Evolutionary conservation across 92 coral and sea anemone species (phyloP).

Genomic region (Paramuricea clavata): DNA sequence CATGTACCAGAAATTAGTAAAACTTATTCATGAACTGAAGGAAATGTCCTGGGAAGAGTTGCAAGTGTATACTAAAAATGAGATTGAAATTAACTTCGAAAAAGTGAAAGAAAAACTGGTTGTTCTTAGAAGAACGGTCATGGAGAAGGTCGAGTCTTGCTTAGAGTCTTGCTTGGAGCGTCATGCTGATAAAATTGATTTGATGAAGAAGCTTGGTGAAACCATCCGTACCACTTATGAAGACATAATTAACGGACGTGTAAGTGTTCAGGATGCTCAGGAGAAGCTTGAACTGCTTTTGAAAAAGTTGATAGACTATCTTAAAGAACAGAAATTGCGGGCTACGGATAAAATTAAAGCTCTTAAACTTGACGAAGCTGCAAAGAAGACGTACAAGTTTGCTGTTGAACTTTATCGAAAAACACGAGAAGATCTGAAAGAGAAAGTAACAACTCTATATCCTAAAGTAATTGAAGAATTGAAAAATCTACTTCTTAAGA

Average conservation of each 20-base stretch:
- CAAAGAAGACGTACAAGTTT: neutral
- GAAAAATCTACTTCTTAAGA: slow-evolving; percentile 22
- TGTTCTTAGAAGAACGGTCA: neutral
- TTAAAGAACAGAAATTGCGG: slow-evolving; percentile 1
- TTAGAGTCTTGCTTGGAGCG: too few relatives aligned
- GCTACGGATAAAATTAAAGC: slow-evolving; percentile 14
- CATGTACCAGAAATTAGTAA: neutral
- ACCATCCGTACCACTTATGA: neutral
- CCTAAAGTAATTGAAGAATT: slow-evolving; percentile 30
- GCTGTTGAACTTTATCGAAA: neutral
- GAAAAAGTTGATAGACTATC: slow-evolving; percentile 16
- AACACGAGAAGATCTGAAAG: neutral
- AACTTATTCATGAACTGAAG: slow-evolving; percentile 2
- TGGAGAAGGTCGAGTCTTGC: neutral
- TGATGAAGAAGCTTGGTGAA: neutral
- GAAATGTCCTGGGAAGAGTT: slow-evolving; percentile 16
- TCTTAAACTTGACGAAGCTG: slow-evolving; percentile 14
- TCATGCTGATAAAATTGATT: neutral
- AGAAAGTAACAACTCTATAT: neutral
- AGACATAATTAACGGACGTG: slow-evolving; percentile 14
- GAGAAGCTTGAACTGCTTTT: slow-evolving; percentile 53
- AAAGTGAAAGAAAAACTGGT: neutral
- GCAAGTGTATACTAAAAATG: neutral
- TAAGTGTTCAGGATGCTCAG: slow-evolving; percentile 50
- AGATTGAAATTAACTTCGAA: slow-evolving; percentile 4